Evolutionary conservation across 1,140 invertebrate species (phyloP).

Genomic region (Drosophila navojoa): DNA sequence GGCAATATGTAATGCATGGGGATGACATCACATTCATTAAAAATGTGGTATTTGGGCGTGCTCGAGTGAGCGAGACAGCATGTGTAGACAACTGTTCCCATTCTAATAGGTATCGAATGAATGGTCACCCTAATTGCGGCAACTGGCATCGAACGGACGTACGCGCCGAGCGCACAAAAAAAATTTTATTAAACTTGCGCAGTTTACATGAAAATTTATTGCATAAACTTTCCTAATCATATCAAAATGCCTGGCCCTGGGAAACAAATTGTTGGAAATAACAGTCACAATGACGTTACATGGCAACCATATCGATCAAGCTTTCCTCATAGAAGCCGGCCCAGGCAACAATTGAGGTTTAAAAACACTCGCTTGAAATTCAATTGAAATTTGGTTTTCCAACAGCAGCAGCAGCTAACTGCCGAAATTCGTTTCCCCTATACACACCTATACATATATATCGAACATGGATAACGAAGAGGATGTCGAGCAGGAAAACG

Average conservation of each 20-base stretch:
- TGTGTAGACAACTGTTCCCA: not conserved
- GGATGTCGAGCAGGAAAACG: constrained; percentile 52
- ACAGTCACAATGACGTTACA: not conserved
- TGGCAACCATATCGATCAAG: constrained; percentile 27
- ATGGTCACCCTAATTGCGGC: constrained; percentile 7
- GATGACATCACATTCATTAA: constrained; percentile 29
- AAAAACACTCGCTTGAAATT: not conserved
- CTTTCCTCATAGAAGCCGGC: constrained; percentile 1
- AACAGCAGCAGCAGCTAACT: not conserved
- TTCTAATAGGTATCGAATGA: constrained; percentile 12
- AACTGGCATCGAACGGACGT: not conserved
- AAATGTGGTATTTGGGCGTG: constrained; percentile 24
- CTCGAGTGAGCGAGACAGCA: constrained; percentile 19
- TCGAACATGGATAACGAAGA: constrained; percentile 39
- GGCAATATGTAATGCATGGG: constrained; percentile 11
- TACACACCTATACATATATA: constrained; percentile 9
- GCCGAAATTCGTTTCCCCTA: not conserved
- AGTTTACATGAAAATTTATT: not conserved
- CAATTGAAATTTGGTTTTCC: not conserved
- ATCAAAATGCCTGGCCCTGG: not conserved
- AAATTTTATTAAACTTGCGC: no score
- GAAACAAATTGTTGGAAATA: not conserved
- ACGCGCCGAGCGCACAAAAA: not conserved
- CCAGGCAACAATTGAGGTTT: not conserved
- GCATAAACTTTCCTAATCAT: not conserved